Evolutionary conservation across 2,797 vertebrate species (phyloP), one percentile per base, ranked within the genome.

Genomic region (Halcyon badia): DNA sequence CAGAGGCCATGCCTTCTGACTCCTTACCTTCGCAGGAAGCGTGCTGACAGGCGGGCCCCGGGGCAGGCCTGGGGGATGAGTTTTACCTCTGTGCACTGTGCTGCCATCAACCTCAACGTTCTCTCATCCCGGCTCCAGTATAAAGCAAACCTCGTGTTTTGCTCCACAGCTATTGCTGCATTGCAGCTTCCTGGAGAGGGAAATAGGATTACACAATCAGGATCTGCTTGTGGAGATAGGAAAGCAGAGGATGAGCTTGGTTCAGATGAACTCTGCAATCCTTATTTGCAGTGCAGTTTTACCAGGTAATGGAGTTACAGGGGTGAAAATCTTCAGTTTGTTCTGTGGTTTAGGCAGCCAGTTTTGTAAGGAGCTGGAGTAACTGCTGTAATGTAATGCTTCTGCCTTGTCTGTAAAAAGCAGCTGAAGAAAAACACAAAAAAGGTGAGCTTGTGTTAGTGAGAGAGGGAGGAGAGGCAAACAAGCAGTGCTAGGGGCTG

Each of bases 81-180:
- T 24, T 65, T 64, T 24, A 21, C 16, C 49, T 54, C 58, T 7
- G 0, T 9, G n/a, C n/a, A 37, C n/a, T 7, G 5, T 25, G 6
- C 49, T 83, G 52, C 37, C 26, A 6, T 71, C 71, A 41, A n/a
- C 19, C 30, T 35, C 41, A 2, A 0, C 14, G 31, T 31, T 82
- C 60, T 62, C 24, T n/a, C 7, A 1, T 78, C 35, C 44, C 6
- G 9, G 42, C 60, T 82, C 66, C 57, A 65, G 30, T 14, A 10
- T 37, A 91, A 89, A 89, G 61, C 87, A 87, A 86, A 49, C 28
- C 60, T 70, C 92, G 92, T 60, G 35, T 93, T 95, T 89, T 35
- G 48, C 60, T 95, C 87, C 71, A 41, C 52, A 57, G 65, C 72
- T 94, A 31, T 60, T 95, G 69, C 94, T 97, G 96, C 96, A 97